These are phyloP conservation scores for Dryococelus australis DNA, from an alignment of 2,888 invertebrate species.

Conservation along the genomic window DNA sequence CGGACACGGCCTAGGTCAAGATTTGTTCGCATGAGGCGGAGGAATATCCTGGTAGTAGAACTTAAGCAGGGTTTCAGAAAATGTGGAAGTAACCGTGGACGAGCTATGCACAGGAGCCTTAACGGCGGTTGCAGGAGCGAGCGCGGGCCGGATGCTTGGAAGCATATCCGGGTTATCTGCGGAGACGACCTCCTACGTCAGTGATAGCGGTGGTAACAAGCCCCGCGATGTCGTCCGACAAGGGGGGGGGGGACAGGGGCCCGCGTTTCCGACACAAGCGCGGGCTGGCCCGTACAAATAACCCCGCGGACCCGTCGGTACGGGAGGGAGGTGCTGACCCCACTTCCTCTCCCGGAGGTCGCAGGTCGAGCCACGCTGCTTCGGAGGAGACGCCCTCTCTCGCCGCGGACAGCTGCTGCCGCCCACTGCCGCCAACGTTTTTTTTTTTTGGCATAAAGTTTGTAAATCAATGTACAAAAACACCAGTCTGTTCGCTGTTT, in stretches of 20 bases:
- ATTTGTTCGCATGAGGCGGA: too few species aligned
- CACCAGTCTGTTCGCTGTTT: too few species aligned
- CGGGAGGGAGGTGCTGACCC: background rate
- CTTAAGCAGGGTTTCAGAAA: too few species aligned
- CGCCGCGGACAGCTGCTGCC: background rate
- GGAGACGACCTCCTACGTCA: background rate
- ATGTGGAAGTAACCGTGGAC: too few species aligned
- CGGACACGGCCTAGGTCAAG: too few species aligned
- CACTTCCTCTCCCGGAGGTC: background rate
- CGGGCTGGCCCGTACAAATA: background rate
- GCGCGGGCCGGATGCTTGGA: background rate
- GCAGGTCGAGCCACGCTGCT: background rate
- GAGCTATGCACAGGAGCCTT: too few species aligned
- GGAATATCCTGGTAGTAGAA: too few species aligned
- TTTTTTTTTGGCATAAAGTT: too few species aligned
- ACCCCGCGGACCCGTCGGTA: background rate
- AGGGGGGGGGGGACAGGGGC: too few species aligned
- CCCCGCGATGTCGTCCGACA: background rate
- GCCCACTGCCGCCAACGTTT: background rate
- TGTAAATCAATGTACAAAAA: too few species aligned
- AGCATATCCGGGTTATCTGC: background rate
- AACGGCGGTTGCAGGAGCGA: background rate
- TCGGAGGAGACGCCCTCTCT: too few species aligned
- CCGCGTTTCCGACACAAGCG: background rate
- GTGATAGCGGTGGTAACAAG: background rate